Base-by-base conservation (phyloP, 2,888 invertebrate genomes). In the Molanna angustata region DNA sequence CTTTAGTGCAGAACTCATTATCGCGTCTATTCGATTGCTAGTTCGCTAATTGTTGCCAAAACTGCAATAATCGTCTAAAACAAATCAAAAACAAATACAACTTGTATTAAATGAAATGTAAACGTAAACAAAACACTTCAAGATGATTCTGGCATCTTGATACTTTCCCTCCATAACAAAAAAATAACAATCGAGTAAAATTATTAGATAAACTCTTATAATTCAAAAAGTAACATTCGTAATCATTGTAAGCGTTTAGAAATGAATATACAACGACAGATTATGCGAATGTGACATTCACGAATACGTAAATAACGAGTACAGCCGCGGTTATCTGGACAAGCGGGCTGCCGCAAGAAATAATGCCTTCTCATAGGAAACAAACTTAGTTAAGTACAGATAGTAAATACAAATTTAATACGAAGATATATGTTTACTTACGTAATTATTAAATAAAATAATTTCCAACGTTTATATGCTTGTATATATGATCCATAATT, bases 1-100 rank as follows among this genome's bases (percentile, higher is more conserved):
- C 71, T 81, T 81, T 69, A 81, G 69, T 66, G 80, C 79, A 65
- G 81, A 80, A 74, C 80, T 82, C 82, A 82, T 81, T 68, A 68
- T 72, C 4, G n/a, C n/a, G n/a, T n/a, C n/a, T n/a, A n/a, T n/a
- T n/a, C n/a, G n/a, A n/a, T n/a, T n/a, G 27, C 9, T 27, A 9
- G 27, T 27, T 27, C 27, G 27, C 27, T 7, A 9, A 7, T 9
- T 6, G 27, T n/a, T n/a, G n/a, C n/a, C n/a, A n/a, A n/a, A n/a
- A n/a, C n/a, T n/a, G n/a, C n/a, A n/a, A n/a, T n/a, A n/a, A n/a
- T n/a, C n/a, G n/a, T n/a, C 18, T 9, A 13, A 13, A 35, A 4
- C 6, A 4, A 35, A 6, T 14, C 35, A n/a, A 49, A 32, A 40
- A 49, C 37, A 49, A 48, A 31, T 43, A 49, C 48, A 53, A 20